These are phyloP conservation scores for Hymenopus coronatus DNA, from an alignment of 2,888 invertebrate species.

Conservation along the genomic window DNA sequence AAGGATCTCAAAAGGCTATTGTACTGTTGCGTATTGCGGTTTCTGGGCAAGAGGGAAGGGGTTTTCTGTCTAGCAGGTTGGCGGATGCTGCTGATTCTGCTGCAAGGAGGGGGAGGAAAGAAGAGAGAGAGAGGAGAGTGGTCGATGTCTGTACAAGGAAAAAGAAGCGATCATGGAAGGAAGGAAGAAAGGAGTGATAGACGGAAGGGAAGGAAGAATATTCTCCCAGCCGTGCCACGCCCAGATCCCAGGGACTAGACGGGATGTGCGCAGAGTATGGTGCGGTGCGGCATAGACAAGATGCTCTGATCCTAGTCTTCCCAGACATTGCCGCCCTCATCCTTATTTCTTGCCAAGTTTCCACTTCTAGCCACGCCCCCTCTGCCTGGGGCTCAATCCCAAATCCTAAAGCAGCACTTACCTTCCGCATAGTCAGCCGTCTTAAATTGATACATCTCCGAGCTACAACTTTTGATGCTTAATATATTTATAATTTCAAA, in stretches of 20 bases:
- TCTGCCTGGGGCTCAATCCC: not conserved
- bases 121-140: not conserved
- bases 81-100: not conserved
- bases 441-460: no score
- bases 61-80: not conserved
- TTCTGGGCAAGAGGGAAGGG: not conserved
- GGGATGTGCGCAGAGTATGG: conserved; percentile 2
- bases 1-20: not conserved
- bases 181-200: not conserved
- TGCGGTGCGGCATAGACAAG: not conserved
- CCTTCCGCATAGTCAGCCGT: not conserved
- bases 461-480: no score
- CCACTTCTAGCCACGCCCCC: not conserved
- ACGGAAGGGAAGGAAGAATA: not conserved
- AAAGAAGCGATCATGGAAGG: not conserved
- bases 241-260: not conserved
- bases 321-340: not conserved
- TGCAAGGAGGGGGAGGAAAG: not conserved
- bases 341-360: not conserved
- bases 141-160: not conserved
- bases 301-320: not conserved
- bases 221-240: not conserved
- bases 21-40: not conserved
- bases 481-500: no score
- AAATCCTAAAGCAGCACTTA: not conserved